phyloP scores from a whole-genome alignment of 53 echinoderm and acorn worm species.

The Actinopyga echinites region DNA sequence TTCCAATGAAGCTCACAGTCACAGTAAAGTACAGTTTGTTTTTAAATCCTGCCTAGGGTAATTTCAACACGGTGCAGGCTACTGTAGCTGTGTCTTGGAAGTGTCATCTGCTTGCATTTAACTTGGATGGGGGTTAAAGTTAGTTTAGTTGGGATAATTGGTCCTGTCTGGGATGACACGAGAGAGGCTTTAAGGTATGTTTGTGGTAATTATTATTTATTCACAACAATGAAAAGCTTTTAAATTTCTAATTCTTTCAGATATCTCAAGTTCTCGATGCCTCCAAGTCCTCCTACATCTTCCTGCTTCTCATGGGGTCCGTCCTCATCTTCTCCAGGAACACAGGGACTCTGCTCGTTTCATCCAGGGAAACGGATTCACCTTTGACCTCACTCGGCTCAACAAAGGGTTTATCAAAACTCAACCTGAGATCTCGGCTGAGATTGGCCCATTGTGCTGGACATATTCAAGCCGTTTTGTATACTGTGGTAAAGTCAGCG shows the following conservation, averaged over 20 bases:
- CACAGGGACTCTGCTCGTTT: conserved; percentile 63
- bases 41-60: too few species aligned
- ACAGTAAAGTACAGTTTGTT: too few species aligned
- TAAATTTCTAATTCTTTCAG: conserved; percentile 29
- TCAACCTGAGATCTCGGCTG: conserved; percentile 41
- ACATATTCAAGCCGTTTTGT: conserved; percentile 52
- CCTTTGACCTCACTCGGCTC: conserved; percentile 23
- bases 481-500: conserved; percentile 54
- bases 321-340: conserved; percentile 74
- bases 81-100: too few species aligned
- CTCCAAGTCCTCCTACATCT: conserved; percentile 72
- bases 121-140: too few species aligned
- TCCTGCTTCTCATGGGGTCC: conserved; percentile 62
- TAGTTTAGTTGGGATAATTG: too few species aligned
- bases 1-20: too few species aligned
- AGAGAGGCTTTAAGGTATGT: too few species aligned
- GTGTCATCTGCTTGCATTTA: too few species aligned
- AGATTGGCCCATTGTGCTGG: conserved; percentile 58
- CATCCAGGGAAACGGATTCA: conserved; percentile 43
- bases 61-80: too few species aligned
- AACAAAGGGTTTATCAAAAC: conserved; percentile 47
- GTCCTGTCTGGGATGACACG: too few species aligned
- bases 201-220: too few species aligned
- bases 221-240: too few species aligned
- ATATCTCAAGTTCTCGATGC: conserved; percentile 62